Percentiles rank a stretch among this genome's conserved stretches.
Conservation (phyloP, 2,113 vertebrate genomes). For the Macquaria ambigua region DNA sequence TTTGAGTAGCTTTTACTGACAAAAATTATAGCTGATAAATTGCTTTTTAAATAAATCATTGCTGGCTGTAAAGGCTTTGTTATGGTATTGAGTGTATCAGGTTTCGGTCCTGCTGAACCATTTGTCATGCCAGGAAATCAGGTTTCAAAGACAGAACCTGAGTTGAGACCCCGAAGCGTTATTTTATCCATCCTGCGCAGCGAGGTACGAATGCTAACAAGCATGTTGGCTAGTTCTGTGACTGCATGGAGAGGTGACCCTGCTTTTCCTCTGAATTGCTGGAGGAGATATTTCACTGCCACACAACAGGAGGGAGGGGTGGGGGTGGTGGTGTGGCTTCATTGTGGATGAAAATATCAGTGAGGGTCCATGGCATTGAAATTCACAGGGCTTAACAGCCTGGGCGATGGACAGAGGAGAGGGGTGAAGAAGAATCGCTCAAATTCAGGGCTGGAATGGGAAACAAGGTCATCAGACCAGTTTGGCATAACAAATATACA, state of each 20-base stretch:
- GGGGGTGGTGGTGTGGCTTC: constrained; percentile 23
- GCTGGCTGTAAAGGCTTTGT: background rate
- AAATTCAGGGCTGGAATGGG: constrained; percentile 24
- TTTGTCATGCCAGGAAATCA: constrained; percentile 26
- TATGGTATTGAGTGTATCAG: background rate
- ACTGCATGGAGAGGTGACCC: constrained; percentile 45
- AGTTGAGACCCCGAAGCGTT: constrained; percentile 2
- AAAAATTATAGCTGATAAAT: background rate
- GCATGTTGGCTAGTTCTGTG: constrained; percentile 31
- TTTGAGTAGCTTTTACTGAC: background rate
- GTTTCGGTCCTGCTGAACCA: background rate
- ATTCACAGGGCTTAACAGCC: constrained; percentile 46
- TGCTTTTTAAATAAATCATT: background rate
- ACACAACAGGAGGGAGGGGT: constrained; percentile 12
- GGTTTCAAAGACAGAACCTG: constrained; percentile 25
- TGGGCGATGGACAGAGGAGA: constrained; percentile 30
- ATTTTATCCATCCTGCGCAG: constrained; percentile 20
- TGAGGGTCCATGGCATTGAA: constrained; percentile 47
- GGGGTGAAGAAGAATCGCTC: constrained; percentile 13
- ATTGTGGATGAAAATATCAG: constrained; percentile 64
- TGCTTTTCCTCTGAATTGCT: constrained; percentile 59
- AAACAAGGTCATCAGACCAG: constrained; percentile 42
- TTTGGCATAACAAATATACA: constrained; percentile 29
- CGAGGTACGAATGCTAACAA: constrained; percentile 45
- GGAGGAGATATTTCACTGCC: constrained; percentile 40